Percentiles rank a stretch among this genome's conserved stretches.
phyloP scores from a whole-genome alignment of 2,888 invertebrate species.

The Lochmaea capreae region DNA sequence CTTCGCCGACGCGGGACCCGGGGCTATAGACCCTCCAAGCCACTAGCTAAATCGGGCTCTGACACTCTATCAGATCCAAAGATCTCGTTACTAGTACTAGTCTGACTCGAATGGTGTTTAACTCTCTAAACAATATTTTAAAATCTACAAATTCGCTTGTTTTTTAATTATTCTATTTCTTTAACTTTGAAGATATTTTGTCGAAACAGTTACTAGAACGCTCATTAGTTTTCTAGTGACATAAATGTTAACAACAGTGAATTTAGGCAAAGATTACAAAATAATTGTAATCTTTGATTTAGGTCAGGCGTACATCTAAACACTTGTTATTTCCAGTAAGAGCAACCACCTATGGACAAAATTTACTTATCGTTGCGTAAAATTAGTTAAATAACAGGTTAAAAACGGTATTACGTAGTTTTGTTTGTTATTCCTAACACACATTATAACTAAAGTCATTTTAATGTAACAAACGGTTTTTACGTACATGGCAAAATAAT shows the following conservation, averaged over 20 bases:
- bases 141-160: too few relatives aligned
- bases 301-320: background rate
- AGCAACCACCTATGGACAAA: conserved; percentile 2
- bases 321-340: conserved; percentile 26
- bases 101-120: too few relatives aligned
- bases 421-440: conserved; percentile 16
- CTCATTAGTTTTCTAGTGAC: background rate
- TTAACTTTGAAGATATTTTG: too few relatives aligned
- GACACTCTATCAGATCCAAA: too few relatives aligned
- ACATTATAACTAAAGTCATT: conserved; percentile 1
- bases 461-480: background rate
- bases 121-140: too few relatives aligned
- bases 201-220: too few relatives aligned
- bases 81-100: too few relatives aligned
- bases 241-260: background rate
- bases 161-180: too few relatives aligned
- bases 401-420: conserved; percentile 26
- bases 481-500: background rate
- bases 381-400: conserved; percentile 20
- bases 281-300: background rate
- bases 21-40: too few relatives aligned
- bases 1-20: too few relatives aligned
- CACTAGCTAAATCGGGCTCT: too few relatives aligned
- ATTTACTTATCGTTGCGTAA: conserved; percentile 25
- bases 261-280: too few relatives aligned